Evolutionary conservation across 1,140 invertebrate species (phyloP), one percentile per base, ranked within the genome.

Genomic region (Heterodera carotae): DNA sequence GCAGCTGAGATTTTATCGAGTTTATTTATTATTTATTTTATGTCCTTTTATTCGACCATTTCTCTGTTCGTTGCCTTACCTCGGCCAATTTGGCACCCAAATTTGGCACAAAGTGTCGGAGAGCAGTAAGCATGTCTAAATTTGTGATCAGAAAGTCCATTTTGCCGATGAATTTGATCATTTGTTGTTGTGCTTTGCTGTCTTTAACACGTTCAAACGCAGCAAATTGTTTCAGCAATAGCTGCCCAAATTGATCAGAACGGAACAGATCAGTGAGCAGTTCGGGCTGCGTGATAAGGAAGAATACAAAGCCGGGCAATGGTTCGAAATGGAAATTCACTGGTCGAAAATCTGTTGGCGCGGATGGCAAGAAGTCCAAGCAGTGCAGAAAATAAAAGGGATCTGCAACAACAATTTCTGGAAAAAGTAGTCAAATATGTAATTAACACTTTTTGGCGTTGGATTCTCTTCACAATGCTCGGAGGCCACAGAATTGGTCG

Each of bases 251-350:
- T 56, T 48, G 48, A 18, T 33, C 68, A n/a, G 48, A 76, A n/a
- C n/a, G 36, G 36, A 77, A 33, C 29, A 77, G 36, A 34, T 74
- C 69, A 60, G 43, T 25, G 56, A 71, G 60, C 10, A 77, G 75
- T 29, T 48, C 59, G 59, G 75, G 66, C 31, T 76, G 75, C 12
- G 75, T 69, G 27, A 70, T 25, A 22, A 76, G 64, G 25, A 74
- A 25, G 39, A 76, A 67, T 8, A 76, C 48, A 22, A 39, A 74
- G n/a, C 29, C 62, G 62, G 27, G n/a, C 25, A 31, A 22, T 4
- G n/a, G 62, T 66, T 66, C 62, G 33, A 27, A 31, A 15, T 56
- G 48, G 15, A 12, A 56, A 56, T 56, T 56, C 48, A 18, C 48
- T 22, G 48, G 48, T 22, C 48, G 48, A 56, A 56, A 56, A 22